phyloP scores from a whole-genome alignment of 2,888 invertebrate genomes.

The Erannis defoliaria region DNA sequence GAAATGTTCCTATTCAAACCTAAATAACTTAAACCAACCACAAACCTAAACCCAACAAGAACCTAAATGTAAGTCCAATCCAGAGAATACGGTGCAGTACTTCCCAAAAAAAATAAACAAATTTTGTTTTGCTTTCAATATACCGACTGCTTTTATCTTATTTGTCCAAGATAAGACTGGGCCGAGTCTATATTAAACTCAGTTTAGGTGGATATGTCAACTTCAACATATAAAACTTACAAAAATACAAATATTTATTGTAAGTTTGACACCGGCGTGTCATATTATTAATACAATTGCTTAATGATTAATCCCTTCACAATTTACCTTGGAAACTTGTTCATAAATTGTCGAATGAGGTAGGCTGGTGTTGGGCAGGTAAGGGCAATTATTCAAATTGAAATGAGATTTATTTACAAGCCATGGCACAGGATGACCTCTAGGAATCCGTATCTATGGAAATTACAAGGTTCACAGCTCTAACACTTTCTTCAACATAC shows the following conservation, averaged over 20 bases:
- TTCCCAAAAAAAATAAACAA: slow-evolving; percentile 1
- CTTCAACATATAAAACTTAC: slow-evolving; percentile 31
- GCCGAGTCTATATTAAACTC: slow-evolving; percentile 34
- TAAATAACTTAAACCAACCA: neutral
- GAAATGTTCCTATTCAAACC: neutral
- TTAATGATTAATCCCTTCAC: slow-evolving; percentile 66
- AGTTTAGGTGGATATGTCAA: slow-evolving; percentile 35
- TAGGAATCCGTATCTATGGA: slow-evolving; percentile 6
- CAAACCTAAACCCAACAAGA: too few species aligned
- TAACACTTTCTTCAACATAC: neutral
- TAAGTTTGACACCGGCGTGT: slow-evolving; percentile 45
- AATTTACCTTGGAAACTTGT: slow-evolving; percentile 70
- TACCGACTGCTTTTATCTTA: slow-evolving; percentile 41
- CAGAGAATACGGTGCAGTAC: neutral
- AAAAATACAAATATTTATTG: slow-evolving; percentile 38
- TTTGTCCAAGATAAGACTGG: slow-evolving; percentile 45
- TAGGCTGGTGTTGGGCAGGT: slow-evolving; percentile 36
- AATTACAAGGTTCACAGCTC: slow-evolving; percentile 5
- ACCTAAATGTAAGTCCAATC: too few species aligned
- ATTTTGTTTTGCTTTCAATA: slow-evolving; percentile 11
- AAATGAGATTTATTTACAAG: slow-evolving; percentile 36
- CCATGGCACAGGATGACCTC: slow-evolving; percentile 17
- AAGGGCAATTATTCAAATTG: slow-evolving; percentile 48
- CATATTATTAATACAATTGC: slow-evolving; percentile 52
- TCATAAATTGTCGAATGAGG: slow-evolving; percentile 53